Percentiles rank a stretch among this genome's conserved stretches.
These are phyloP conservation scores for Ceuthmochares aereus DNA, from an alignment of 2,113 vertebrate species.

Conservation along the genomic window DNA sequence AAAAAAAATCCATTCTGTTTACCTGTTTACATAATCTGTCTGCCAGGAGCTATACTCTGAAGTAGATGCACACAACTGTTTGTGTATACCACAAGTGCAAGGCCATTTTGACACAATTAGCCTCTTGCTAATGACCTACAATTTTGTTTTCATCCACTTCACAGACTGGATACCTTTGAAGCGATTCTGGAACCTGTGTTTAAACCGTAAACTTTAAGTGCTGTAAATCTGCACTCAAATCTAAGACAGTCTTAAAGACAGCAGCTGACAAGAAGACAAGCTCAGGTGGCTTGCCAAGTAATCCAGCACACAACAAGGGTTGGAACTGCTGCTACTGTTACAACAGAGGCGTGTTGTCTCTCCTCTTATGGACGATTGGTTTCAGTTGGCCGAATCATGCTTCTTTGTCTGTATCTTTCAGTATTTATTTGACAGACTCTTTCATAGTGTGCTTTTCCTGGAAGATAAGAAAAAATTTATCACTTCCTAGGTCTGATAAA, in stretches of 20 bases:
- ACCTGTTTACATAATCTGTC: not conserved
- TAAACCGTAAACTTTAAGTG: slow-evolving; percentile 51
- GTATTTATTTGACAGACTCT: slow-evolving; percentile 53
- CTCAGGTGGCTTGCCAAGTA: slow-evolving; percentile 47
- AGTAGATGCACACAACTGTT: not conserved
- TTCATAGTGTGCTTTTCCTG: slow-evolving; percentile 1
- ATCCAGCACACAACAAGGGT: not conserved
- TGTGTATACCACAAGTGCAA: not conserved
- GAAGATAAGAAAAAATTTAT: not conserved
- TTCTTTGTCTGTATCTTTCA: slow-evolving; percentile 48
- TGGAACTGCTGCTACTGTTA: not conserved
- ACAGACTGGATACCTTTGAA: slow-evolving; percentile 40
- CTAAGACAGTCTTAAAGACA: slow-evolving; percentile 31
- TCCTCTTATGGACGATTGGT: not conserved
- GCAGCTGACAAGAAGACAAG: slow-evolving; percentile 40
- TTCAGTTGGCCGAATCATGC: not conserved
- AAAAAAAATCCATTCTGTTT: not conserved
- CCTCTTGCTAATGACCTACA: not conserved
- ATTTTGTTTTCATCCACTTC: slow-evolving; percentile 27
- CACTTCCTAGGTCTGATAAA: not conserved
- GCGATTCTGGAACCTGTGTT: slow-evolving; percentile 37
- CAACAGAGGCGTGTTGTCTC: not conserved
- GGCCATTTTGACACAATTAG: not conserved
- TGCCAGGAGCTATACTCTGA: not conserved
- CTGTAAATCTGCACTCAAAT: slow-evolving; percentile 53